Conservation (phyloP, 2,113 vertebrate genomes). For the Ptilonorhynchus violaceus region DNA sequence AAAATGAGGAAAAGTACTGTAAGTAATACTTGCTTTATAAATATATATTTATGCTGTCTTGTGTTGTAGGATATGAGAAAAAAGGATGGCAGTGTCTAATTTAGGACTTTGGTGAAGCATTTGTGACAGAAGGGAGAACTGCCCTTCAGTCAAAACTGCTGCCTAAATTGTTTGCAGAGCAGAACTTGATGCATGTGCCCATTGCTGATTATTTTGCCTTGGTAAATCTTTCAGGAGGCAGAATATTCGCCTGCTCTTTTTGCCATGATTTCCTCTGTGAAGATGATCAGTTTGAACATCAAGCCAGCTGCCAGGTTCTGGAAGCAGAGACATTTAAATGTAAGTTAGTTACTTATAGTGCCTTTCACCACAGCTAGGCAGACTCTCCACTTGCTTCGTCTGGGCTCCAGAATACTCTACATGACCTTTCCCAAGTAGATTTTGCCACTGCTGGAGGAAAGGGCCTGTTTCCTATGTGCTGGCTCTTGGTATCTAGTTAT, state of each 20-base stretch:
- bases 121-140: neutral
- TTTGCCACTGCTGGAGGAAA: neutral
- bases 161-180: neutral
- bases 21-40: neutral
- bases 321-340: constrained; percentile 98
- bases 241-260: constrained; percentile 96
- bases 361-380: neutral
- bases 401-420: neutral
- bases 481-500: neutral
- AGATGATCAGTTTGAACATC: constrained; percentile 99
- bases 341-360: constrained; percentile 70
- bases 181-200: neutral
- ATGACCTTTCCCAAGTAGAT: neutral
- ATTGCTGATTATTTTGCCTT: constrained; percentile 1
- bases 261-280: constrained; percentile 96
- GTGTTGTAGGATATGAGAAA: neutral
- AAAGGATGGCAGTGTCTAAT: neutral
- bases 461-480: neutral
- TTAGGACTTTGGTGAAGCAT: neutral
- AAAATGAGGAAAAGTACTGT: neutral
- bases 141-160: neutral
- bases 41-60: neutral
- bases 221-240: constrained; percentile 80
- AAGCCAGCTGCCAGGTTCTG: constrained; percentile 97
- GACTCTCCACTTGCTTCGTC: neutral